Base-by-base conservation (phyloP, 2,888 invertebrate genomes). In the Ophion obscuratus region DNA sequence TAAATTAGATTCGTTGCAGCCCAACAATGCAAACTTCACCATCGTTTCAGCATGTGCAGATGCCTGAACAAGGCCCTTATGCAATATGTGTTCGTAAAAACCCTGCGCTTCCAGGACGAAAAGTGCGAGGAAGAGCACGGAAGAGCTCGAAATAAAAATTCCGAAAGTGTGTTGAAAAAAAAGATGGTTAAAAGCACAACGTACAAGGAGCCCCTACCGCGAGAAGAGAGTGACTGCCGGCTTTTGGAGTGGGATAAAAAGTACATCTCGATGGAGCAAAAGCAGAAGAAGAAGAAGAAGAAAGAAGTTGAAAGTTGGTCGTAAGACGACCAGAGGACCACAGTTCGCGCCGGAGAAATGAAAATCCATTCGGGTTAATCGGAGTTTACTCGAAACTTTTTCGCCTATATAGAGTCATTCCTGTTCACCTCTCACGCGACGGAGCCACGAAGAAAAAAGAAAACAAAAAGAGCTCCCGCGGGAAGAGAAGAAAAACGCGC, bases 291-390 rank as follows among this genome's bases (percentile, higher is more conserved):
- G 20, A 40, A 77, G 67, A 59, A 31, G 14, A 76, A n/a, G 75
- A 83, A 81, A 47, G 31, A 86, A 80, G 81, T 83, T 78, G 70
- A 61, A 83, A 73, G 74, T 77, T 36, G 27, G 66, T 68, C 77
- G 76, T 64, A 62, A 73, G 62, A 66, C 81, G 66, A 66, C 27
- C 76, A 70, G 73, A 62, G 24, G 70, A 83, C 83, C 81, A 77
- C 83, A 77, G 74, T 64, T 83, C 62, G 64, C 61, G 47, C 31
- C 66, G 70, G 66, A 57, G 71, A 87, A 88, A 82, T 85, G 85
- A 88, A 88, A 90, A 89, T 89, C 87, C 88, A 88, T 89, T 90
- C 85, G 86, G 83, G 89, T 88, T 89, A 91, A 91, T 91, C 87
- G 87, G 86, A 88, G 88, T 88, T 89, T 86, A 81, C 62, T 81